Evolutionary conservation across 2,888 invertebrate species (phyloP), one percentile per base, ranked within the genome.

Genomic region (Ashinkailepas kermadecensis): DNA sequence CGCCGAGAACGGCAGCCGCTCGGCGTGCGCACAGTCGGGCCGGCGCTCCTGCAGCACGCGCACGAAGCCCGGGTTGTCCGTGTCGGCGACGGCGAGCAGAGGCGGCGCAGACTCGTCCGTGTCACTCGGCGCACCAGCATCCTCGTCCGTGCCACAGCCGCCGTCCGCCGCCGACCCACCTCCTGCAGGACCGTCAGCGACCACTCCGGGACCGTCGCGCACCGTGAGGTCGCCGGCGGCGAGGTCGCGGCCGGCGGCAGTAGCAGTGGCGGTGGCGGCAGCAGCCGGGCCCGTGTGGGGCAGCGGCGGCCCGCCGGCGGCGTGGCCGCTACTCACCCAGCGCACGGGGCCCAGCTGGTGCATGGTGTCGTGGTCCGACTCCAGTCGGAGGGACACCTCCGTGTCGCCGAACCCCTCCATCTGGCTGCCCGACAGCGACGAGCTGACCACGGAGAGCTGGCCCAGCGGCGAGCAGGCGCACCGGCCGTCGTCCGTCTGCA

Each of bases 361-460:
- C 74, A 74, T 74, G 18, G 18, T 12, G 54, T 74, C 74, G 1
- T 2, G 18, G 74, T 74, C 74, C 8, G 74, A 74, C 23, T 70
- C 13, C 39, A 70, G 70, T 13, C 39, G 70, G 39, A 70, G 6
- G 0, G 70, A 39, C 23, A 23, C 70, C 39, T 70, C 70, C 12
- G 23, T 39, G 70, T 70, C 70, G 15, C 70, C 70, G 15, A 70
- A 70, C 15, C 70, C 70, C 70, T 70, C 70, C 70, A 70, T 70
- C 70, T 70, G 70, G 39, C 70, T 70, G 11, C 70, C 70, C 6
- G 70, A 70, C 13, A 70, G 70, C 11, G 39, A 25, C 7, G 39
- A 11, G 70, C 70, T 39, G 70, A 10, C 15, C 39, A 70, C 25
- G 70, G 13, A 7, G 1, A 70, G 70, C 39, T 39, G 25, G 70